Evolutionary conservation across 2,888 invertebrate genomes (phyloP).

Genomic region (Tanytarsus gracilentus): DNA sequence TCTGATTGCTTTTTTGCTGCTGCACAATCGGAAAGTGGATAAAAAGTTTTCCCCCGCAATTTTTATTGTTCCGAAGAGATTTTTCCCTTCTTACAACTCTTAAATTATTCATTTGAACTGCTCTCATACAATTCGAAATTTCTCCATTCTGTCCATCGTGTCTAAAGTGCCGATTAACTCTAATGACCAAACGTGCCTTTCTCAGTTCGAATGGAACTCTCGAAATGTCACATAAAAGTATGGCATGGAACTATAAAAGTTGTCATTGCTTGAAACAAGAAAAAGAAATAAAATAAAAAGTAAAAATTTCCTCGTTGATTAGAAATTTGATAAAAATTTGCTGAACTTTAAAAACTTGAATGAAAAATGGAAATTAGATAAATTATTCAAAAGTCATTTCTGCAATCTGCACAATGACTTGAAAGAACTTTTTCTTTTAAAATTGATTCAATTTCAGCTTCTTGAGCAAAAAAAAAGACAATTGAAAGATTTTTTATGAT

Average conservation of each 20-base stretch:
- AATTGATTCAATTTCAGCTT: conserved; percentile 15
- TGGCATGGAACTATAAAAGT: too few species aligned
- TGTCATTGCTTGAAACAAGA: too few species aligned
- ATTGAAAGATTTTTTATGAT: not conserved
- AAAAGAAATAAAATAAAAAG: too few species aligned
- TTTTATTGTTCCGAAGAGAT: conserved; percentile 7
- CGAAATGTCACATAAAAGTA: not conserved
- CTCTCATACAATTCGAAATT: not conserved
- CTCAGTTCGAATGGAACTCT: not conserved
- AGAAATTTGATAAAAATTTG: too few species aligned
- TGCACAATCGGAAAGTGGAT: not conserved
- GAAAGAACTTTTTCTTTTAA: not conserved
- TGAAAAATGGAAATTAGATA: not conserved
- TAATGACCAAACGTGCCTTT: not conserved
- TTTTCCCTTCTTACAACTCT: not conserved
- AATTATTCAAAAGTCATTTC: conserved; percentile 3
- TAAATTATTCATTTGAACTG: not conserved
- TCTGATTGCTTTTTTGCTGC: not conserved
- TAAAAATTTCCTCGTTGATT: too few species aligned
- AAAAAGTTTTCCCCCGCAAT: not conserved
- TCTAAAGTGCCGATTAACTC: conserved; percentile 2
- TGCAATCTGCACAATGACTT: not conserved
- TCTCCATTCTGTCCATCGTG: too few species aligned
- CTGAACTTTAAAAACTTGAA: too few species aligned
- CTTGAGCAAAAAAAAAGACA: not conserved